These are phyloP conservation scores for Drosophila siamana DNA, from an alignment of 2,888 invertebrate genomes.

Conservation along the genomic window DNA sequence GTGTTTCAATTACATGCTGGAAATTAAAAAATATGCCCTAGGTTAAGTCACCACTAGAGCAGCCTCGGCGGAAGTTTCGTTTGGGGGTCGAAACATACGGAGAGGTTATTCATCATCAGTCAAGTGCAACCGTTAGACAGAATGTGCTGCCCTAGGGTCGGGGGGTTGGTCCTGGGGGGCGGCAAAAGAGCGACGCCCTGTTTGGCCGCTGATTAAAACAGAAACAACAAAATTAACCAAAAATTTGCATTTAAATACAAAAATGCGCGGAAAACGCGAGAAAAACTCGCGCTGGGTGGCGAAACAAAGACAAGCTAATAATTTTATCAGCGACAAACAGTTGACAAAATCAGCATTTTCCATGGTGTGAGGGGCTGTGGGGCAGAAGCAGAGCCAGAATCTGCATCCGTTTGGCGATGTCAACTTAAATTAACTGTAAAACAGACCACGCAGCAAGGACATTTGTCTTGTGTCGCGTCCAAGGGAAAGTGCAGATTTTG, in stretches of 20 bases:
- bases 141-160: constrained; percentile 47
- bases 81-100: constrained; percentile 51
- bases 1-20: constrained; percentile 43
- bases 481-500: constrained; percentile 50
- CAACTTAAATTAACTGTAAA: constrained; percentile 83
- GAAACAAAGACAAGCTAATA: constrained; percentile 78
- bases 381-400: constrained; percentile 29
- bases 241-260: constrained; percentile 84
- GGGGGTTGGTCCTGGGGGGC: constrained; percentile 12
- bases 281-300: constrained; percentile 30
- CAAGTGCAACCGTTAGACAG: constrained; percentile 76
- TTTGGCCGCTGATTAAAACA: constrained; percentile 79
- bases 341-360: constrained; percentile 83
- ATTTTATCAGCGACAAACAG: constrained; percentile 84
- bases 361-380: constrained; percentile 6
- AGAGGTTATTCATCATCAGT: constrained; percentile 78
- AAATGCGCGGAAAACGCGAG: constrained; percentile 50
- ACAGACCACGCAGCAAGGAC: constrained; percentile 82
- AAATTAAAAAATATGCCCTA: constrained; percentile 58
- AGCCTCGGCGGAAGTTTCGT: neutral
- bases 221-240: constrained; percentile 83
- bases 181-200: constrained; percentile 35
- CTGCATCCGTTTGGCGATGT: constrained; percentile 68
- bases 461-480: constrained; percentile 77
- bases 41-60: constrained; percentile 44